A percentile compares a stretch with the other conserved stretches of the same genome.
These are phyloP conservation scores for Synergus umbraculus DNA, from an alignment of 2,888 invertebrate species.

Conservation along the genomic window DNA sequence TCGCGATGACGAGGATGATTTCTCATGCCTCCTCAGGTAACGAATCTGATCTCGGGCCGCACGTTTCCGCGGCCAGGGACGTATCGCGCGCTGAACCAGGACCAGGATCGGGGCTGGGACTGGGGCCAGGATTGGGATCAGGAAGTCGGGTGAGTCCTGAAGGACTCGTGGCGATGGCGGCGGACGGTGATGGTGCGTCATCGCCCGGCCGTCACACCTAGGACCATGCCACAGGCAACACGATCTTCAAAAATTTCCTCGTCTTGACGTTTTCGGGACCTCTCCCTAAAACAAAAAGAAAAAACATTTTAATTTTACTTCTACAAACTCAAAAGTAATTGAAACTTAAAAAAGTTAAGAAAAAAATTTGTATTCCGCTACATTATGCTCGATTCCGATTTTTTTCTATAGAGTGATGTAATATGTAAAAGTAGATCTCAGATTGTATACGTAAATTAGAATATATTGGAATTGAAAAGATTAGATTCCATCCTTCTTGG, in stretches of 20 bases:
- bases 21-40: conserved; percentile 67
- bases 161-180: conserved; percentile 71
- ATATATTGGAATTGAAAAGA: too few species aligned
- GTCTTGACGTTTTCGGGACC: background rate
- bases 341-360: too few species aligned
- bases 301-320: too few species aligned
- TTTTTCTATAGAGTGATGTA: too few species aligned
- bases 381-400: too few species aligned
- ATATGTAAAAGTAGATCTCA: too few species aligned
- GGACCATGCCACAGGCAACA: conserved; percentile 69
- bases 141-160: conserved; percentile 66
- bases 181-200: conserved; percentile 73
- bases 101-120: conserved; percentile 52
- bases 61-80: conserved; percentile 42
- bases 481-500: background rate
- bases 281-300: conserved; percentile 1
- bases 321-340: too few species aligned
- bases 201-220: conserved; percentile 74
- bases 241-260: conserved; percentile 30
- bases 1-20: conserved; percentile 72
- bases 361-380: too few species aligned
- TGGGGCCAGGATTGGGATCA: conserved; percentile 55
- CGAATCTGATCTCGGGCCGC: conserved; percentile 39
- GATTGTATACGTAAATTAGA: too few species aligned
- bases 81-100: conserved; percentile 47